Conservation (phyloP, 1,140 invertebrate genomes). For the Oppia nitens region DNA sequence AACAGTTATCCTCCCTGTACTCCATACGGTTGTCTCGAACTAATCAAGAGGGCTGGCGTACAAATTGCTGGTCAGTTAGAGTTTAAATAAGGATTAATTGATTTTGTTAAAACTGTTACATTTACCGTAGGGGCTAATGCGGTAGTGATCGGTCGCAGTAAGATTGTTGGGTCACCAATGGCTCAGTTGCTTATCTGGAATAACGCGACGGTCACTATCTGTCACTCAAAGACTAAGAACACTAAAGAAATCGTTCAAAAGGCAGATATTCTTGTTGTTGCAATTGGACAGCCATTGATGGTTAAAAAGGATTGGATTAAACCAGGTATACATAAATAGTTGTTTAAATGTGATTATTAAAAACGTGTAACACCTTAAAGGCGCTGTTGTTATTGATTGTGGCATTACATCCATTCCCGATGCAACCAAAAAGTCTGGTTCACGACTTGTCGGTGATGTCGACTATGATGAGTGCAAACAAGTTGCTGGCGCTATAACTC, state of each 20-base stretch:
- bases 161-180: constrained; percentile 91
- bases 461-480: constrained; percentile 57
- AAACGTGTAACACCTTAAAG: constrained; percentile 25
- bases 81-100: background rate
- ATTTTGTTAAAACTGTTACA: no score
- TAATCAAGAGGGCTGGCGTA: constrained; percentile 52
- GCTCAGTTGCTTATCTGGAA: constrained; percentile 90
- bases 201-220: constrained; percentile 87
- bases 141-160: constrained; percentile 73
- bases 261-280: constrained; percentile 93
- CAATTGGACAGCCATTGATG: constrained; percentile 73
- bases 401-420: constrained; percentile 90
- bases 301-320: constrained; percentile 95
- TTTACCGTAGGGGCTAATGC: constrained; percentile 52
- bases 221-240: constrained; percentile 82
- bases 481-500: constrained; percentile 50
- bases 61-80: constrained; percentile 15
- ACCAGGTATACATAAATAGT: constrained; percentile 32
- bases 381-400: constrained; percentile 98
- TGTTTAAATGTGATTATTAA: background rate
- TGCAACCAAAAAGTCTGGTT: constrained; percentile 58
- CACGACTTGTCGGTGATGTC: constrained; percentile 85
- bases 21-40: constrained; percentile 74
- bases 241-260: constrained; percentile 48
- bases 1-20: constrained; percentile 80